phyloP scores from a whole-genome alignment of 2,797 vertebrate species.

The Pristis pectinata region DNA sequence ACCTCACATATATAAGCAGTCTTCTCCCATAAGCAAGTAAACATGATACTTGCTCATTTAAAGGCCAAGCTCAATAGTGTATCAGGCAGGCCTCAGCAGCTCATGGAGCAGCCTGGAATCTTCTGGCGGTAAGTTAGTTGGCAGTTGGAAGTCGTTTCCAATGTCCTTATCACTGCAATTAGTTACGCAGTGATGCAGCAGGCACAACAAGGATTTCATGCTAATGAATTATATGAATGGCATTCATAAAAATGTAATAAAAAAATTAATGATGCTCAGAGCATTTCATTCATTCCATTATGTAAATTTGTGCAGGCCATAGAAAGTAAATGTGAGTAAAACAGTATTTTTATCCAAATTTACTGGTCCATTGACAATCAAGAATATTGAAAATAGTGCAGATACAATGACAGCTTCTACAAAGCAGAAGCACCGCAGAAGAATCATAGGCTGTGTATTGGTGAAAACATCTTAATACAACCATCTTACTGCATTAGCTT shows the following conservation, averaged over 20 bases:
- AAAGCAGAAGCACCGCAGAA: neutral
- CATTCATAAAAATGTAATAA: neutral
- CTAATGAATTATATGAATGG: neutral
- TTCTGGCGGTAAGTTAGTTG: neutral
- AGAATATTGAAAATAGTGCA: neutral
- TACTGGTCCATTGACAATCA: neutral
- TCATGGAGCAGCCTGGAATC: neutral
- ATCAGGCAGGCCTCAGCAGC: neutral
- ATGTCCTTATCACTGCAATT: neutral
- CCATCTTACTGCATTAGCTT: neutral
- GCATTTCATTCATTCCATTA: neutral
- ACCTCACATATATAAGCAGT: neutral
- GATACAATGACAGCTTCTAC: neutral
- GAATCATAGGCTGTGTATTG: neutral
- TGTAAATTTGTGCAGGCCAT: neutral
- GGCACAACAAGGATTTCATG: neutral
- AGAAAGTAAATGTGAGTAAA: neutral
- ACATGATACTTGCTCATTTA: neutral
- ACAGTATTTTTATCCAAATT: neutral
- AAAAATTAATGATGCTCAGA: neutral
- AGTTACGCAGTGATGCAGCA: neutral
- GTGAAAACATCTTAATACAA: neutral
- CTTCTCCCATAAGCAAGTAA: neutral
- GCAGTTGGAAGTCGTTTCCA: neutral
- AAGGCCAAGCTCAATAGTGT: neutral